Evolutionary conservation across 2,113 vertebrate species (phyloP).

Genomic region (Parus major): DNA sequence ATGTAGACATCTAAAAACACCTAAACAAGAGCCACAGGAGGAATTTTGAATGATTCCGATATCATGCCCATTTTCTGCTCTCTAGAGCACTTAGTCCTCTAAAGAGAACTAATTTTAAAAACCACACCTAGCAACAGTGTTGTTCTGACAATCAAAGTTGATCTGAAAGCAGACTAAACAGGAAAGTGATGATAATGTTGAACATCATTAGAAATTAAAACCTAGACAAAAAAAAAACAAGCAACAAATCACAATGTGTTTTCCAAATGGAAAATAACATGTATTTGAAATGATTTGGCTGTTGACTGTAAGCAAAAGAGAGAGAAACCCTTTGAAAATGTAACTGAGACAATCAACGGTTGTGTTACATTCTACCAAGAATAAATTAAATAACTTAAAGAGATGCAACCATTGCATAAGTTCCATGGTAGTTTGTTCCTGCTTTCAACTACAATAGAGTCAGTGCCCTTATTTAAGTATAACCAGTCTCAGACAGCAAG

Average conservation of each 20-base stretch:
- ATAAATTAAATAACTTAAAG: neutral
- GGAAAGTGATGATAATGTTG: neutral
- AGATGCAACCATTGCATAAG: neutral
- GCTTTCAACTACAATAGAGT: neutral
- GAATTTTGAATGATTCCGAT: neutral
- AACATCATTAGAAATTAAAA: slow-evolving; percentile 10
- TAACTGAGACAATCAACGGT: neutral
- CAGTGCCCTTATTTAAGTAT: neutral
- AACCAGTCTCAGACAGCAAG: neutral
- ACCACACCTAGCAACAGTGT: neutral
- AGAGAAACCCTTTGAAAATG: neutral
- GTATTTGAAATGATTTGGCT: neutral
- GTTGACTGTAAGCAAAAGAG: neutral
- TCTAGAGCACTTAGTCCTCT: neutral
- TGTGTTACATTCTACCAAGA: neutral
- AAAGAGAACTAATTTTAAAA: neutral
- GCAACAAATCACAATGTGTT: neutral
- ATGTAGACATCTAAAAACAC: neutral
- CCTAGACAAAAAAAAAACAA: neutral
- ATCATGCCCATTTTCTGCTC: neutral
- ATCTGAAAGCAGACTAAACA: neutral
- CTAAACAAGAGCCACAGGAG: neutral
- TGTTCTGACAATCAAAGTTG: neutral
- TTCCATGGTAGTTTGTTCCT: neutral
- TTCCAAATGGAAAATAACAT: slow-evolving; percentile 10